Conservation (phyloP, 1,140 invertebrate species). For the Eurosta solidaginis region DNA sequence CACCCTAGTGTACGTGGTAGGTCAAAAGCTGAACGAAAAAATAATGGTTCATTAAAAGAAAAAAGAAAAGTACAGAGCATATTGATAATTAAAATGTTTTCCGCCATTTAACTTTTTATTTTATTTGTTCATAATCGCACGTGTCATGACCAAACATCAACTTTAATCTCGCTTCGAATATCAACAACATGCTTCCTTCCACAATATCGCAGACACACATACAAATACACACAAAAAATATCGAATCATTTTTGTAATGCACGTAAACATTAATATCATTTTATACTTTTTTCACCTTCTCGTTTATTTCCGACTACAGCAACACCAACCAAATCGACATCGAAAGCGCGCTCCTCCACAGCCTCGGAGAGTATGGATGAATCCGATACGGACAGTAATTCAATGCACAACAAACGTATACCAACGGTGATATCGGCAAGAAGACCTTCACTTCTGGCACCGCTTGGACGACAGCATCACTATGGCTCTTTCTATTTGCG, state of each 20-base stretch:
- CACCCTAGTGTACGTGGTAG: no score
- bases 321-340: slow-evolving; percentile 47
- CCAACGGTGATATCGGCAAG: slow-evolving; percentile 51
- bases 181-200: background rate
- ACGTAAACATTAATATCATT: background rate
- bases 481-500: slow-evolving; percentile 92
- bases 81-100: slow-evolving; percentile 16
- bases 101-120: background rate
- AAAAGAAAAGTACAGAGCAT: background rate
- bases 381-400: slow-evolving; percentile 63
- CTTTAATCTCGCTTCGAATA: background rate
- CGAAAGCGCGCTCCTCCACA: slow-evolving; percentile 42
- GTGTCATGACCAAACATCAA: slow-evolving; percentile 19
- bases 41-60: background rate
- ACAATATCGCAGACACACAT: background rate
- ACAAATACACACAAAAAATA: background rate
- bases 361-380: slow-evolving; percentile 61
- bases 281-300: background rate
- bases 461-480: slow-evolving; percentile 68
- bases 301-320: slow-evolving; percentile 29
- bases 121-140: background rate
- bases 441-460: slow-evolving; percentile 60
- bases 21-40: background rate
- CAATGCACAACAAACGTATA: slow-evolving; percentile 62
- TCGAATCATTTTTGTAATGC: background rate